Conservation (phyloP, 37 sponge, comb jelly and placozoan genomes). For the Cladorhizidae sp. region DNA sequence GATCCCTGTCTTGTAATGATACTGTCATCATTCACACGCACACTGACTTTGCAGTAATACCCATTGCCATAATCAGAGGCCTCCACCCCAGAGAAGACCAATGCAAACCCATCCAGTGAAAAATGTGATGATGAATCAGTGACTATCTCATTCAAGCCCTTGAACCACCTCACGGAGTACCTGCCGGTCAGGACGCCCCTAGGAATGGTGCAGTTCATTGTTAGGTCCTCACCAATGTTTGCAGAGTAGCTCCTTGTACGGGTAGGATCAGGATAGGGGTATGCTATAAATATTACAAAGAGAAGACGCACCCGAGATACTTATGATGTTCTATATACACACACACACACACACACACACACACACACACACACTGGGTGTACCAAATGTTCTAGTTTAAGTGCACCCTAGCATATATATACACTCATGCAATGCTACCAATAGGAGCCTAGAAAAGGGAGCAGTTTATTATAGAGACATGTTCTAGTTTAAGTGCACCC, state of each 20-base stretch:
- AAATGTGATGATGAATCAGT: neutral
- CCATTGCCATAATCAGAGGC: neutral
- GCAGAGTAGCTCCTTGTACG: neutral
- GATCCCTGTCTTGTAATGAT: neutral
- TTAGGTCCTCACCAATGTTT: neutral
- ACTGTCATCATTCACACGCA: neutral
- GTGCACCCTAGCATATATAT: no score
- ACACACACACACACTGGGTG: no score
- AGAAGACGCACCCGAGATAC: no score
- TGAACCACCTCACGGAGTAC: slow-evolving; percentile 12
- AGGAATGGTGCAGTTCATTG: slow-evolving; percentile 5
- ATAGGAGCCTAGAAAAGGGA: no score
- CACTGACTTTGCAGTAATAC: slow-evolving; percentile 6
- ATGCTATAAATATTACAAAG: slow-evolving; percentile 3
- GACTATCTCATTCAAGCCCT: neutral
- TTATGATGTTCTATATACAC: no score
- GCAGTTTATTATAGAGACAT: no score
- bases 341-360: no score
- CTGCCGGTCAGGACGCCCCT: neutral
- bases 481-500: no score
- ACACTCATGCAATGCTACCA: no score
- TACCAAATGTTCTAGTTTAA: no score
- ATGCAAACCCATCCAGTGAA: neutral
- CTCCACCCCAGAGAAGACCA: neutral
- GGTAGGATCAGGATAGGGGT: neutral